These are phyloP conservation scores for Empis stercorea DNA, from an alignment of 2,888 invertebrate genomes.

Conservation along the genomic window DNA sequence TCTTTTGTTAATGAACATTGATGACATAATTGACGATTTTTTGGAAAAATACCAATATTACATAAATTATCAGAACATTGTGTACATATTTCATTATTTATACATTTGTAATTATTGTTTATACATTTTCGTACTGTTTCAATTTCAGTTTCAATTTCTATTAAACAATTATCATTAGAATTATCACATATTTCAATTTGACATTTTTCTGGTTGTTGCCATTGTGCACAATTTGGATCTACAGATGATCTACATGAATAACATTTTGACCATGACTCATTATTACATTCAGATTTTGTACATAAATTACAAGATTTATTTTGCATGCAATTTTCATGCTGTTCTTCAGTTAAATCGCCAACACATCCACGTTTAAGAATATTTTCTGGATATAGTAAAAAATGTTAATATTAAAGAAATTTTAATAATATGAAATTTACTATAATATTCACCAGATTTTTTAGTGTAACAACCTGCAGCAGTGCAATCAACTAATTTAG, in stretches of 20 bases:
- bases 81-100: neutral
- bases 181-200: conserved; percentile 8
- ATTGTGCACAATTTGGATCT: conserved; percentile 6
- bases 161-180: conserved; percentile 10
- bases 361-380: conserved; percentile 3
- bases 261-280: neutral
- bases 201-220: neutral
- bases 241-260: conserved; percentile 6
- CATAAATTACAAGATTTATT: neutral
- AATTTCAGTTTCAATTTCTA: conserved; percentile 9
- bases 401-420: neutral
- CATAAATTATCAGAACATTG: conserved; percentile 11
- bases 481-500: no score
- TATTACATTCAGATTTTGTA: conserved; percentile 1
- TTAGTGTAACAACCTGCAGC: no score
- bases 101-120: conserved; percentile 2
- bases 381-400: neutral
- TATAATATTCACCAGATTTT: no score
- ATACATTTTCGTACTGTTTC: conserved; percentile 13
- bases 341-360: neutral
- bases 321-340: neutral
- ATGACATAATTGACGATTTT: conserved; percentile 16
- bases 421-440: no score
- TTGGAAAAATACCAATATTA: conserved; percentile 18
- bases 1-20: conserved; percentile 14